Base-by-base conservation (phyloP, 2,113 vertebrate species). In the Perccottus glenii region DNA sequence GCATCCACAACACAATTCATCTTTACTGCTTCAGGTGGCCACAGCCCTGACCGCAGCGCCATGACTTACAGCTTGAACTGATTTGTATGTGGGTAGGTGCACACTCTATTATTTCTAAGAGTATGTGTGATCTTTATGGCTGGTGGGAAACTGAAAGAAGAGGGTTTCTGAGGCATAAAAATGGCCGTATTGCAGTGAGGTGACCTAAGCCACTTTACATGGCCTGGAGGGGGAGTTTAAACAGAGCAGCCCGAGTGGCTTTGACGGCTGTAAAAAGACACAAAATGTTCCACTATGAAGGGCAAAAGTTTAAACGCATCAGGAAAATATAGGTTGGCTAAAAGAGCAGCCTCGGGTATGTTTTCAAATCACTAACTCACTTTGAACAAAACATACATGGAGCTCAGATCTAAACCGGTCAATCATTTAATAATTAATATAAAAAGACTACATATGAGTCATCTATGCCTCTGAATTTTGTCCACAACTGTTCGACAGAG, bases 181-280 rank as follows among this genome's bases (percentile, higher is more conserved):
- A 44, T 44, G 56, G 60, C 62, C 59, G 32, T 40, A 63, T 70
- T 62, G 63, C 59, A 42, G 47, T 3, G 35, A 60, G 76, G 74
- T 83, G 77, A 88, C 49, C 58, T 59, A 38, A 74, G 80, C 68
- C 67, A 70, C 67, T 82, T 77, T 67, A 60, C 71, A 78, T 66
- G 70, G 72, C 66, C 69, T 49, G 48, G 38, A 70, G 55, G 64
- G 61, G 55, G 50, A 68, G 58, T 61, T 76, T 75, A 69, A 84
- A 79, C n/a, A 49, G 55, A 51, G 67, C 61, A 11, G 66, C 59
- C 46, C 5, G 57, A 67, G 72, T 63, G 67, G 78, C 43, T 81
- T 82, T 65, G 67, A 16, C 67, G 59, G 62, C 45, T 58, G 53
- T 74, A 69, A 67, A 70, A 74, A 7, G 32, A 11, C 5, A 38